phyloP scores from a whole-genome alignment of 2,888 invertebrate genomes.

The Smittia aterrima region DNA sequence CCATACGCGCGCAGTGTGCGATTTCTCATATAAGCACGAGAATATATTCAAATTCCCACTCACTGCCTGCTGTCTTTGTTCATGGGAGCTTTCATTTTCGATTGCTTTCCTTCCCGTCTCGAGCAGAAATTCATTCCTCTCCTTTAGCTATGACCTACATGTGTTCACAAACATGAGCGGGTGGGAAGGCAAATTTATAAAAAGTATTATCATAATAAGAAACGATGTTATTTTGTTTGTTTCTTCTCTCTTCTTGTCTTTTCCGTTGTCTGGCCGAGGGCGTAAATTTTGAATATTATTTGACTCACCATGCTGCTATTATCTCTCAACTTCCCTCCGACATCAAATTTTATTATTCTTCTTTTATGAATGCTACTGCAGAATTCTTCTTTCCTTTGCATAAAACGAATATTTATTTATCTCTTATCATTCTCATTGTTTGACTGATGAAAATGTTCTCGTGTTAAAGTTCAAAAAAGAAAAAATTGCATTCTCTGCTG shows the following conservation, averaged over 20 bases:
- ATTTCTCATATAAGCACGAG: no score
- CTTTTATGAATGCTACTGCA: background rate
- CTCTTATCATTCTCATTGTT: no score
- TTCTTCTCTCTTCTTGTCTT: background rate
- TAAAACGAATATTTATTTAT: no score
- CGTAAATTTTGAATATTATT: background rate
- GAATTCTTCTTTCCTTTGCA: background rate
- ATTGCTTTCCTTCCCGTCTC: background rate
- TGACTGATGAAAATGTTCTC: no score
- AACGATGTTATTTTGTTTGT: background rate
- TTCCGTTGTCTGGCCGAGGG: background rate
- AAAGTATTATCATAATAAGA: conserved; percentile 14
- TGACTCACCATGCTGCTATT: background rate
- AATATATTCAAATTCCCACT: background rate
- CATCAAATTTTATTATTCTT: background rate
- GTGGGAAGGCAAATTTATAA: background rate
- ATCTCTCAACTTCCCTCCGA: no score
- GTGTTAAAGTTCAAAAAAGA: no score
- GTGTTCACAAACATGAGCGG: conserved; percentile 4
- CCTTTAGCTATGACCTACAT: conserved; percentile 32
- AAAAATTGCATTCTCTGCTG: no score
- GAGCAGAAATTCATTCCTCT: conserved; percentile 11
- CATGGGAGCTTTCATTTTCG: background rate
- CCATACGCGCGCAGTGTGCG: no score
- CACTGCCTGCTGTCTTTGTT: background rate